Conservation (phyloP, 2,888 invertebrate genomes). For the Apomyelois bistriatella region DNA sequence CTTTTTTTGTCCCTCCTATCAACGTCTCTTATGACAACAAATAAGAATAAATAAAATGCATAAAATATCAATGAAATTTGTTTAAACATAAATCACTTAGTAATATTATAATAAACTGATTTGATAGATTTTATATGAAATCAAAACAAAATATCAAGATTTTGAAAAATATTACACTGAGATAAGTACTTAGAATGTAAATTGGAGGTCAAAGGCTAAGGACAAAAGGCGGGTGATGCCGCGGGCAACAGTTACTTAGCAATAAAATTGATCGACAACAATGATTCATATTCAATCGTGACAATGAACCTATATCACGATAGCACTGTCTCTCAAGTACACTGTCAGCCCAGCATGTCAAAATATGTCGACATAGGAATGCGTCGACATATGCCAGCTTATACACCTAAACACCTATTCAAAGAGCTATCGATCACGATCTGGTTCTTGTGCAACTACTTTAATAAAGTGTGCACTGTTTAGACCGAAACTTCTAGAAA, state of each 20-base stretch:
- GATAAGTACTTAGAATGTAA: too few species aligned
- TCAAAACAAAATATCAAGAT: too few species aligned
- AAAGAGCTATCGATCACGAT: conserved; percentile 40
- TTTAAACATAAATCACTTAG: too few species aligned
- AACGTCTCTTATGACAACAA: too few species aligned
- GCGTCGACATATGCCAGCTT: conserved; percentile 22
- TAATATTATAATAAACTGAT: too few species aligned
- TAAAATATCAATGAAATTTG: too few species aligned
- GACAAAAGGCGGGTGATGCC: not conserved
- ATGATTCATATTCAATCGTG: conserved; percentile 5
- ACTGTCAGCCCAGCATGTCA: conserved; percentile 8
- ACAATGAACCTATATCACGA: conserved; percentile 9
- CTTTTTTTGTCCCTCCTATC: too few species aligned
- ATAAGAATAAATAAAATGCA: too few species aligned
- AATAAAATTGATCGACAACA: not conserved
- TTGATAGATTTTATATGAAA: too few species aligned
- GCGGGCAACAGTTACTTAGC: not conserved
- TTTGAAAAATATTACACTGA: too few species aligned
- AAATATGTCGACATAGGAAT: conserved; percentile 31
- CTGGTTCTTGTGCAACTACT: conserved; percentile 33
- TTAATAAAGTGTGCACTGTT: not conserved
- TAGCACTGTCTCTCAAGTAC: conserved; percentile 2
- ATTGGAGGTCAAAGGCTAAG: too few species aligned
- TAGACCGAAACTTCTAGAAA: not conserved
- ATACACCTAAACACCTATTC: conserved; percentile 24